These are phyloP conservation scores for Reticulitermes speratus DNA, from an alignment of 1,140 invertebrate genomes.

Conservation along the genomic window DNA sequence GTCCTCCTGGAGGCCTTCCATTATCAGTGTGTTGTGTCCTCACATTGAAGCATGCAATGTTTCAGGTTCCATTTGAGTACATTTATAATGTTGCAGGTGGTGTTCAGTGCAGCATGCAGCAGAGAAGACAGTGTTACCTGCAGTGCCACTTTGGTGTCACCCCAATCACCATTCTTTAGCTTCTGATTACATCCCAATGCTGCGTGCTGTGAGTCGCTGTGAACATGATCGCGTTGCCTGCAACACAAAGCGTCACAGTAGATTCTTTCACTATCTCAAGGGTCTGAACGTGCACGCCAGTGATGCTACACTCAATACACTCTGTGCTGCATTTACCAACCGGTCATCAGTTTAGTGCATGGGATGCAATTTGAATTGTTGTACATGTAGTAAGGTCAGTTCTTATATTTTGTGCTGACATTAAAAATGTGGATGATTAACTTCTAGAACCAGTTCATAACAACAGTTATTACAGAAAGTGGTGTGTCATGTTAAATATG, in stretches of 20 bases:
- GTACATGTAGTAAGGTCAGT: background rate
- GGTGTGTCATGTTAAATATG: no score
- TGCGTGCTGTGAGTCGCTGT: conserved; percentile 52
- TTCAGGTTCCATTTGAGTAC: background rate
- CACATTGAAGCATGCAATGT: background rate
- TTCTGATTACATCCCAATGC: conserved; percentile 52
- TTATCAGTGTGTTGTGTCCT: background rate
- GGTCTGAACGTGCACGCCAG: conserved; percentile 35
- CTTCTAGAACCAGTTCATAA: no score
- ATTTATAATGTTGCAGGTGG: background rate
- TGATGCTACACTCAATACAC: conserved; percentile 2
- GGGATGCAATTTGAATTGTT: background rate
- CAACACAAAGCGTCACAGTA: conserved; percentile 51
- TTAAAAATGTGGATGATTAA: no score
- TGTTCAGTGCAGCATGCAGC: background rate
- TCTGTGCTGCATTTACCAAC: background rate
- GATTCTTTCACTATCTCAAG: conserved; percentile 54
- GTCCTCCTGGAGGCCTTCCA: background rate
- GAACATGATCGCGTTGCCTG: conserved; percentile 48
- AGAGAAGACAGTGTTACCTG: background rate
- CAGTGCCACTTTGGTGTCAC: conserved; percentile 24
- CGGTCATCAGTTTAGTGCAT: background rate
- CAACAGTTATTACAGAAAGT: no score
- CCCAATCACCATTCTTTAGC: conserved; percentile 43
- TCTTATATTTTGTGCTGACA: no score